Evolutionary conservation across 1,140 invertebrate species (phyloP).

Genomic region (Polypedilum pembai): DNA sequence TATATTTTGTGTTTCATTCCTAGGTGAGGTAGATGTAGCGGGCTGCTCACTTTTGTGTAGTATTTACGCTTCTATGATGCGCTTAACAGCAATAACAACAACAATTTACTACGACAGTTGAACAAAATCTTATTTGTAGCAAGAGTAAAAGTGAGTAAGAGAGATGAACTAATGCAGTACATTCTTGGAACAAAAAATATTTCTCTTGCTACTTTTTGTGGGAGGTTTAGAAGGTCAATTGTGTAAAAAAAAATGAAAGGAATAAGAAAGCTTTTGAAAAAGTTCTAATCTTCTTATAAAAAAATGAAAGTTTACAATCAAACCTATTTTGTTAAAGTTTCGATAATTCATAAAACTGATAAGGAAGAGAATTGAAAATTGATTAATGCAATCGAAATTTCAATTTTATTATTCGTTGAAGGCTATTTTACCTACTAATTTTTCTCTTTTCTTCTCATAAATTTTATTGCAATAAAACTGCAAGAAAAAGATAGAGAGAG

Average conservation of each 20-base stretch:
- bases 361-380: background rate
- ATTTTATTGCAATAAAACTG: background rate
- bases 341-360: background rate
- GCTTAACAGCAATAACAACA: slow-evolving; percentile 21
- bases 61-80: background rate
- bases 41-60: background rate
- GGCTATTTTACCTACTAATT: background rate
- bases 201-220: too few species aligned
- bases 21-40: background rate
- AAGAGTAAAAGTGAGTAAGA: too few species aligned
- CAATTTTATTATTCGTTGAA: too few species aligned
- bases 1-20: background rate
- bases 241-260: background rate
- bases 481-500: background rate
- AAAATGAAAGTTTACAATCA: too few species aligned
- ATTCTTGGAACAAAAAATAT: too few species aligned
- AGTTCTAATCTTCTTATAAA: background rate
- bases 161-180: too few species aligned
- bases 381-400: too few species aligned
- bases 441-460: background rate
- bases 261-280: background rate
- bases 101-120: background rate
- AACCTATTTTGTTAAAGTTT: too few species aligned
- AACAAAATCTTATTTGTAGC: too few species aligned
- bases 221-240: background rate